A percentile compares a stretch with the other conserved stretches of the same genome.
These are phyloP conservation scores for Meiosimyza platycephala DNA, from an alignment of 2,888 invertebrate species.

Conservation along the genomic window DNA sequence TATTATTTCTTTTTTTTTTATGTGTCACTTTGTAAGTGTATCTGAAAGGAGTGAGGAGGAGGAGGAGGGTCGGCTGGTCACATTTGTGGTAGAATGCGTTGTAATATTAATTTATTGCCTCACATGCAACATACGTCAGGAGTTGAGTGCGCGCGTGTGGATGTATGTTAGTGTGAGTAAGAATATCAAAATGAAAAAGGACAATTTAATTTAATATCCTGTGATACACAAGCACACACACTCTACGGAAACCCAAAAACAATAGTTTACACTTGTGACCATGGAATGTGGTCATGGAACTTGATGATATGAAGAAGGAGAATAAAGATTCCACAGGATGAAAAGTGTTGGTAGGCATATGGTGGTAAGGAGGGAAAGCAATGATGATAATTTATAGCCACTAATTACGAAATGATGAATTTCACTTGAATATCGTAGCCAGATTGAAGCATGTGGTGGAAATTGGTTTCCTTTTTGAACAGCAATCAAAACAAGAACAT, in stretches of 20 bases:
- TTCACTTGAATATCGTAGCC: slow-evolving; percentile 49
- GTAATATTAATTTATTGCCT: slow-evolving; percentile 45
- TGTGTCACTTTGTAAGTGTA: slow-evolving; percentile 3
- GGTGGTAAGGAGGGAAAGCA: neutral
- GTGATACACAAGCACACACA: slow-evolving; percentile 39
- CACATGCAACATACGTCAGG: slow-evolving; percentile 15
- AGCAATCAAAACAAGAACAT: neutral
- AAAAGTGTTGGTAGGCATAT: slow-evolving; percentile 51
- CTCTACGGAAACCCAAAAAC: slow-evolving; percentile 39
- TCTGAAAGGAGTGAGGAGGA: neutral
- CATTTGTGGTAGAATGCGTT: slow-evolving; percentile 34
- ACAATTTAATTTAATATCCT: slow-evolving; percentile 64
- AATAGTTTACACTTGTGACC: slow-evolving; percentile 59
- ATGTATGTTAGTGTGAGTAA: slow-evolving; percentile 44
- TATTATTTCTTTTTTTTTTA: slow-evolving; percentile 30
- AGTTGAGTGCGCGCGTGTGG: slow-evolving; percentile 5
- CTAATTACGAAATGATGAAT: slow-evolving; percentile 64
- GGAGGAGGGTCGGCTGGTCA: neutral
- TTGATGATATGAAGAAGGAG: slow-evolving; percentile 47
- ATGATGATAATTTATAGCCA: slow-evolving; percentile 58
- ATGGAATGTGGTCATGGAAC: slow-evolving; percentile 39
- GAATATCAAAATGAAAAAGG: slow-evolving; percentile 56
- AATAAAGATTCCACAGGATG: slow-evolving; percentile 31
- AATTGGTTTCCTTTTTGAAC: slow-evolving; percentile 15
- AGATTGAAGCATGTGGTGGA: slow-evolving; percentile 27